These are phyloP conservation scores for Setophaga coronata DNA, from an alignment of 2,113 vertebrate species.

Conservation along the genomic window DNA sequence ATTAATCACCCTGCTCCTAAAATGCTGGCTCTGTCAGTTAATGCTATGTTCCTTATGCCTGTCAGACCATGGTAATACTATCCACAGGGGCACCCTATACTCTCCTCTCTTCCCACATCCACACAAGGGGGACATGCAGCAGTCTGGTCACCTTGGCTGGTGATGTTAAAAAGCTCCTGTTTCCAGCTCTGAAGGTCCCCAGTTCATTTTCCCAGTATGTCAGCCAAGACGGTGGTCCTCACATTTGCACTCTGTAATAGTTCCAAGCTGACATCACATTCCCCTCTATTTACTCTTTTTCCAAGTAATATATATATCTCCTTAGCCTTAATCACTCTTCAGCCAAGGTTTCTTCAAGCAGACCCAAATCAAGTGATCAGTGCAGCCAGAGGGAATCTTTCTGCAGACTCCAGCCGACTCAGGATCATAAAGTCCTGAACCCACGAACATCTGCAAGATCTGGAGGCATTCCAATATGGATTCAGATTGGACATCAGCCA, in stretches of 20 bases:
- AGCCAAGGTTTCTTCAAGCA: conserved; percentile 38
- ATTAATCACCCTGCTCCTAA: background rate
- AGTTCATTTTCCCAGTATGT: conserved; percentile 62
- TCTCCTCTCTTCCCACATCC: background rate
- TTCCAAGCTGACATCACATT: conserved; percentile 61
- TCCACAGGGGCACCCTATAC: background rate
- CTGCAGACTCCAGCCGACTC: background rate
- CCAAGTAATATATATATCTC: conserved; percentile 16
- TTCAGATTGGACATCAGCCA: conserved; percentile 56
- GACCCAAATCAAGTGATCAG: background rate
- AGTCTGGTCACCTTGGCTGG: background rate
- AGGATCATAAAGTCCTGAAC: conserved; percentile 49
- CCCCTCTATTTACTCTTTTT: conserved; percentile 42
- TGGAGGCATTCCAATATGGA: conserved; percentile 31
- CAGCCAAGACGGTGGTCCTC: conserved; percentile 61
- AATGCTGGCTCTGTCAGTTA: background rate
- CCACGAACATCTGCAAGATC: conserved; percentile 51
- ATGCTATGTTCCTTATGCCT: background rate
- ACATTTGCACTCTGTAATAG: conserved; percentile 49
- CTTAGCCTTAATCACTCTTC: background rate
- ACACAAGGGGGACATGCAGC: background rate
- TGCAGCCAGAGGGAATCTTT: conserved; percentile 29
- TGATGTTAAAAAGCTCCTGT: background rate
- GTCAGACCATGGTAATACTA: background rate
- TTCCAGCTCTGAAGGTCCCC: conserved; percentile 39